phyloP scores from a whole-genome alignment of 2,888 invertebrate genomes.

The Nomada ferruginata region DNA sequence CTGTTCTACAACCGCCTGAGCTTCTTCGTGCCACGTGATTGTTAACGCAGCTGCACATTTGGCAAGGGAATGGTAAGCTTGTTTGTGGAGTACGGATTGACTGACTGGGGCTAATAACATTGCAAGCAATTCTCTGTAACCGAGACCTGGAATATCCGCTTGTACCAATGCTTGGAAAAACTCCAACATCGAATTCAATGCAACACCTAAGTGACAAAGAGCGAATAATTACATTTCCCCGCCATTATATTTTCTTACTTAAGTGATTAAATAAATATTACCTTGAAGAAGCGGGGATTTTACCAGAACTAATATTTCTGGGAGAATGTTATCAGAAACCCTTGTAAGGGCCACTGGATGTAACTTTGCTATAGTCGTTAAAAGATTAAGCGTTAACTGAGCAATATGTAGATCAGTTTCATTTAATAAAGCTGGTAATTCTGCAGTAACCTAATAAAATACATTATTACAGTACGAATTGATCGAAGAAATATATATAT shows the following conservation, averaged over 20 bases:
- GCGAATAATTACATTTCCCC: background rate
- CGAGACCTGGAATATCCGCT: constrained; percentile 91
- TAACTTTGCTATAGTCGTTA: constrained; percentile 92
- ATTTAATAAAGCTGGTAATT: constrained; percentile 95
- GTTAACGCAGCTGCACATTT: constrained; percentile 98
- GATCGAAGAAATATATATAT: background rate
- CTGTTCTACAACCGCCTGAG: constrained; percentile 88
- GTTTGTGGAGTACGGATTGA: constrained; percentile 85
- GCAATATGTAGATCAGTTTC: constrained; percentile 99
- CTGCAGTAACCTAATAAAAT: constrained; percentile 89
- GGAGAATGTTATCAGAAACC: constrained; percentile 90
- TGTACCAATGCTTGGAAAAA: constrained; percentile 96
- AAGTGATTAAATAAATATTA: constrained; percentile 73
- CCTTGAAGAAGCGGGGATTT: constrained; percentile 97
- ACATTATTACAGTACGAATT: background rate
- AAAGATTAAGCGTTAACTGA: constrained; percentile 93
- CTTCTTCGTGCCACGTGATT: constrained; percentile 90
- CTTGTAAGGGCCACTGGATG: constrained; percentile 92
- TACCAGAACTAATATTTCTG: constrained; percentile 93
- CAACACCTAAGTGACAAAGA: constrained; percentile 88
- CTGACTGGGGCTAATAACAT: constrained; percentile 90
- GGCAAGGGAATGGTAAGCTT: constrained; percentile 97
- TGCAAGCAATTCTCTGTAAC: constrained; percentile 92
- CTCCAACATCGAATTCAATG: constrained; percentile 95
- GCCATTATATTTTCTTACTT: background rate